Evolutionary conservation across 2,113 vertebrate genomes (phyloP).

Genomic region (Alces alces): DNA sequence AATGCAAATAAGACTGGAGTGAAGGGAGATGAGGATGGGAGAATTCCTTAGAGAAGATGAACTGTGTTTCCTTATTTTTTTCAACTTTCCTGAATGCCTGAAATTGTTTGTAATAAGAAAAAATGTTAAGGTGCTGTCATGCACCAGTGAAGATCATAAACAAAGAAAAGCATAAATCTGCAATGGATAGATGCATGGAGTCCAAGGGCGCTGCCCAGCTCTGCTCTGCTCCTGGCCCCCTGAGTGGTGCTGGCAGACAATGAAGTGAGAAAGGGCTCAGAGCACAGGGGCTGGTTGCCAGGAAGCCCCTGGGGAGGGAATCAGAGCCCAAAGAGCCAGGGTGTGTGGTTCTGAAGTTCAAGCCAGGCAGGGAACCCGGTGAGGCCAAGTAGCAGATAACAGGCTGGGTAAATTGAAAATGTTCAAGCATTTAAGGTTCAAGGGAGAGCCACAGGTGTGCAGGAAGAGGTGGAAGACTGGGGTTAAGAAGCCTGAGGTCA

Average conservation of each 20-base stretch:
- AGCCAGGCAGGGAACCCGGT: background rate
- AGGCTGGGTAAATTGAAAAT: background rate
- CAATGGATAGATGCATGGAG: background rate
- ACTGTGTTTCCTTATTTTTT: background rate
- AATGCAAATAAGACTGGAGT: background rate
- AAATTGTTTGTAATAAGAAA: background rate
- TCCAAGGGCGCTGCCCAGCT: too few species aligned
- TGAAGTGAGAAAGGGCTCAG: background rate
- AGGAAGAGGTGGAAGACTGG: background rate
- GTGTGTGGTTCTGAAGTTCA: background rate
- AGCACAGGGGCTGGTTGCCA: accelerated
- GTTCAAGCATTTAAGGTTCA: background rate
- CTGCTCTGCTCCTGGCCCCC: background rate
- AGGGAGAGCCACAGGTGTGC: background rate
- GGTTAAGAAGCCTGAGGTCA: background rate
- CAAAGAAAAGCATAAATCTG: background rate
- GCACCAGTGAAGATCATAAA: background rate
- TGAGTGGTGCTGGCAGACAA: background rate
- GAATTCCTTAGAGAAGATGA: background rate
- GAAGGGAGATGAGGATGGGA: background rate
- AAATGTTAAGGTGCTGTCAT: background rate
- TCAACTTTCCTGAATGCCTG: background rate
- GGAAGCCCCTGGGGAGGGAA: background rate
- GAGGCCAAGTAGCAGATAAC: background rate
- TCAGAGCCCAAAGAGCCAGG: background rate